phyloP scores from a whole-genome alignment of 2,113 vertebrate species.

The Mixornis gularis region DNA sequence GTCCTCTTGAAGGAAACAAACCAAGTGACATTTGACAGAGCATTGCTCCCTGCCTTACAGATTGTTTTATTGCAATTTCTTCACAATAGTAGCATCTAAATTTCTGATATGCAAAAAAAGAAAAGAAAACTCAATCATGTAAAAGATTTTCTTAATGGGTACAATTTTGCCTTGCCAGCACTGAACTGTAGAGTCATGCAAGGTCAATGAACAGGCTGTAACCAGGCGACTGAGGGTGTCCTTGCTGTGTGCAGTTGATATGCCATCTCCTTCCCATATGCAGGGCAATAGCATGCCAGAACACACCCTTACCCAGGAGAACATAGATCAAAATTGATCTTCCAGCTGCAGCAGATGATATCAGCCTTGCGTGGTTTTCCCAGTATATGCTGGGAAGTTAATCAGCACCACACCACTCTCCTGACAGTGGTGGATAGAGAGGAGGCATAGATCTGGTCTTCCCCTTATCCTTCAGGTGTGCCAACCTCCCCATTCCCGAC shows the following conservation, averaged over 20 bases:
- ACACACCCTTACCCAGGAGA: not conserved
- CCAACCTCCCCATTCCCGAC: fast-evolving
- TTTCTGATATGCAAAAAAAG: not conserved
- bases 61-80: not conserved
- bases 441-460: not conserved
- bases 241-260: not conserved
- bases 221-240: not conserved
- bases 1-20: not conserved
- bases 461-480: not conserved
- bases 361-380: not conserved
- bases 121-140: not conserved
- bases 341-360: not conserved
- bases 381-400: not conserved
- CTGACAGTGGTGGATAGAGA: fast-evolving
- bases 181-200: not conserved
- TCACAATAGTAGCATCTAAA: not conserved
- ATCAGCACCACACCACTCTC: not conserved
- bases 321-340: not conserved
- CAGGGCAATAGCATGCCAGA: not conserved
- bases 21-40: not conserved
- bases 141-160: not conserved
- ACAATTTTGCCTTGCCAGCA: not conserved
- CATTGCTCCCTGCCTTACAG: not conserved
- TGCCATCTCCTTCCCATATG: fast-evolving
- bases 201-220: not conserved